These are phyloP conservation scores for Myotis vivesi DNA, from an alignment of 2,797 vertebrate species.

Conservation along the genomic window DNA sequence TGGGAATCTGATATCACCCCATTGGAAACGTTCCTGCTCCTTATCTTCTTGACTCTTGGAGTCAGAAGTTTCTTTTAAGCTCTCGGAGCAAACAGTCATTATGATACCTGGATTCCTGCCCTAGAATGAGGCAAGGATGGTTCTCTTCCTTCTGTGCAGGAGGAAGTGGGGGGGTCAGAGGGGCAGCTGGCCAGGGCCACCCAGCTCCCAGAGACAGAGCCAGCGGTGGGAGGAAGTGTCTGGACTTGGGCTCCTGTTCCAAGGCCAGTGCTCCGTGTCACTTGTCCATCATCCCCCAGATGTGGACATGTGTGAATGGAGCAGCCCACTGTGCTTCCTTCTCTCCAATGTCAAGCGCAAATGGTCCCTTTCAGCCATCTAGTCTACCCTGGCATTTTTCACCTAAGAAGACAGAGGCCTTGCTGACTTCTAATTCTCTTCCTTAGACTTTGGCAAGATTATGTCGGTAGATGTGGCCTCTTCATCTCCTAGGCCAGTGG, in stretches of 20 bases:
- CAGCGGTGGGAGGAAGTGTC: neutral
- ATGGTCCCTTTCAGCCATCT: neutral
- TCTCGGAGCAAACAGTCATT: neutral
- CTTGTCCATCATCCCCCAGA: neutral
- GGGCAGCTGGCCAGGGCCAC: neutral
- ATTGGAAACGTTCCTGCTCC: neutral
- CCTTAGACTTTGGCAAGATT: neutral
- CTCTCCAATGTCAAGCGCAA: accelerated
- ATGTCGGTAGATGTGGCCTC: neutral
- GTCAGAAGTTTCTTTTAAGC: neutral
- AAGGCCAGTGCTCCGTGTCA: neutral
- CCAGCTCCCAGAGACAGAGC: neutral
- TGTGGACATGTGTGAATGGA: accelerated
- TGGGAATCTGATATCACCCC: neutral
- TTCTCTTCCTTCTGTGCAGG: neutral
- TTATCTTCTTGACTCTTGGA: neutral
- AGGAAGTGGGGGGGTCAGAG: neutral
- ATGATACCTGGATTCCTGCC: neutral
- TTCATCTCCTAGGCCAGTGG: neutral
- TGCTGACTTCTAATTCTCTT: slow-evolving; percentile 59
- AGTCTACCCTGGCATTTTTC: neutral
- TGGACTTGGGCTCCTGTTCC: neutral
- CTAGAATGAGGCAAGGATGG: neutral
- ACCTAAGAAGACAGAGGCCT: neutral
- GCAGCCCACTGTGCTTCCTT: neutral